Percentiles rank a stretch among this genome's conserved stretches.
These are phyloP conservation scores for Lordiphosa stackelbergi DNA, from an alignment of 1,140 invertebrate genomes.

Conservation along the genomic window DNA sequence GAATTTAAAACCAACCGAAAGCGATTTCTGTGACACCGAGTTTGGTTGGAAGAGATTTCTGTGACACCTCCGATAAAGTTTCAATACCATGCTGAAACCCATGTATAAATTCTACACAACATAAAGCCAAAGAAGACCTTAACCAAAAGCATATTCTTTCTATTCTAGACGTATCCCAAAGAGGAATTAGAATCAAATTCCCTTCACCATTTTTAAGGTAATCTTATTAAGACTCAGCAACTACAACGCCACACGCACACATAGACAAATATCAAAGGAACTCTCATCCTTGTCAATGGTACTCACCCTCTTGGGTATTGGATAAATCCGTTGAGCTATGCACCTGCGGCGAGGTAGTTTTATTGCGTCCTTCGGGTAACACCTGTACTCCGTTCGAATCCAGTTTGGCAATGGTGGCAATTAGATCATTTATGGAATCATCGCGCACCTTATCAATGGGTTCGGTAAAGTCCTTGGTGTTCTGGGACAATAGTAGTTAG, in stretches of 20 bases:
- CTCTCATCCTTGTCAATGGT: not conserved
- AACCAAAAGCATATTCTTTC: not conserved
- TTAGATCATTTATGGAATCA: slow-evolving; percentile 89
- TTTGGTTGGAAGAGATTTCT: too few species aligned
- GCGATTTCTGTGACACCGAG: too few species aligned
- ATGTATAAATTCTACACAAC: too few species aligned
- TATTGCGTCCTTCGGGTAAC: slow-evolving; percentile 79
- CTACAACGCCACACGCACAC: slow-evolving; percentile 39
- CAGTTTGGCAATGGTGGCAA: slow-evolving; percentile 89
- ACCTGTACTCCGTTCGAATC: slow-evolving; percentile 89
- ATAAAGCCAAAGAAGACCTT: not conserved
- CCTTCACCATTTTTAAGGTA: not conserved
- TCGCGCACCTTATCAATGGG: slow-evolving; percentile 87
- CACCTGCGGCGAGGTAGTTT: slow-evolving; percentile 80
- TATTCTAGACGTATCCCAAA: not conserved
- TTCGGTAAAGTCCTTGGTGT: slow-evolving; percentile 77
- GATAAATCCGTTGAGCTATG: slow-evolving; percentile 81
- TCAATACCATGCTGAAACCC: too few species aligned
- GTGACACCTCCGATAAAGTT: too few species aligned
- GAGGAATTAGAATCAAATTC: not conserved
- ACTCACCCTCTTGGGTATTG: slow-evolving; percentile 75
- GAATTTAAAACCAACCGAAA: too few species aligned
- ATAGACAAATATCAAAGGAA: not conserved
- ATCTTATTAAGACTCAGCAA: not conserved
- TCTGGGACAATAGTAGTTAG: slow-evolving; percentile 25